Evolutionary conservation across 1,140 invertebrate species (phyloP), one percentile per base, ranked within the genome.

Genomic region (Theocolax elegans): DNA sequence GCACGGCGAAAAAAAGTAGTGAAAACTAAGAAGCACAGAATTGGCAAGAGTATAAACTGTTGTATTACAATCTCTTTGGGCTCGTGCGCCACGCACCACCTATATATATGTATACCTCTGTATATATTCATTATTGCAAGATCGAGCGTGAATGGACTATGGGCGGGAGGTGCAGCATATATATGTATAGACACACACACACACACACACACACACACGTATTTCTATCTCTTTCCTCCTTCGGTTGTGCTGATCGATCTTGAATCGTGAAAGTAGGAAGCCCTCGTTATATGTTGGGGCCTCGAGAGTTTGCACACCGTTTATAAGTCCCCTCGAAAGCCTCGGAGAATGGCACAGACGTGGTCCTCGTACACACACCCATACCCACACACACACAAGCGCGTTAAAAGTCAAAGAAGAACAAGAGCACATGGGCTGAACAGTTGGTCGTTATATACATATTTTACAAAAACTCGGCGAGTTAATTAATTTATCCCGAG

Each of bases 261-360:
- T 75, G 67, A 56, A 79, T 76, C 77, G 78, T 76, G 78, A 79
- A 79, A 79, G 76, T 77, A 79, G 78, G 78, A 78, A 79, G 78
- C 74, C 73, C 69, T 64, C 68, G 60, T 70, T 70, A 63, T 42
- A 31, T 17, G n/a, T n/a, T 10, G 53, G 17, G 29, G 17, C 13
- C 13, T 56, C 29, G 54, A 58, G 21, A 58, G 29, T 58, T 58
- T 58, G 38, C 38, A 31, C 54, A 58, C 29, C 38, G 35, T 46
- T 12, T 10, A 46, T 19, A 27, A 48, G 58, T 46, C 58, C 40
- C 25, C 21, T 44, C 42, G 58, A 62, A 31, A 46, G 58, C 1
- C 15, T 17, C 9, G 12, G 38, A 21, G 59, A 56, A 48, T 9
- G 42, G 19, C 21, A 31, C 4, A n/a, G 44, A 15, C 15, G 44